Evolutionary conservation across 2,888 invertebrate species (phyloP).

Genomic region (Steinernema hermaphroditum): DNA sequence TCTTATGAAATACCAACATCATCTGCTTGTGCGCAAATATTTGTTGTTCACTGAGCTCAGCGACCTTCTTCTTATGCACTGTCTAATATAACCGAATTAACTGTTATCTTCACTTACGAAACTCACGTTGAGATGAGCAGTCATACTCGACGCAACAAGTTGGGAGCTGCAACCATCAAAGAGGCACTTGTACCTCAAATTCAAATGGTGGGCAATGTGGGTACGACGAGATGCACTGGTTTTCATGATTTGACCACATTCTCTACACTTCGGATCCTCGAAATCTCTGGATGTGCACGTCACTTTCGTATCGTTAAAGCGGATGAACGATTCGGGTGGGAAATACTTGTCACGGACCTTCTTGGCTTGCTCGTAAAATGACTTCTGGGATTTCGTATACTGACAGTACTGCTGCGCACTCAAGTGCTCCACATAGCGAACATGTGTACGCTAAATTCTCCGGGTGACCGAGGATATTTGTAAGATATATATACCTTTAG

Average conservation of each 20-base stretch:
- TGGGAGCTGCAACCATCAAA: background rate
- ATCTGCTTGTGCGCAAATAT: background rate
- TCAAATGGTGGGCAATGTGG: background rate
- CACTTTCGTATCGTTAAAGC: background rate
- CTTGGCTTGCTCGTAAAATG: background rate
- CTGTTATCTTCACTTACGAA: background rate
- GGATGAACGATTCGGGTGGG: constrained; percentile 1
- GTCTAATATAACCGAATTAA: background rate
- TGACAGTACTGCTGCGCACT: background rate
- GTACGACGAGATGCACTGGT: background rate
- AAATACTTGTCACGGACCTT: background rate
- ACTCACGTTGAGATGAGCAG: too few species aligned
- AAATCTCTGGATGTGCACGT: background rate
- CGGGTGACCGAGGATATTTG: background rate
- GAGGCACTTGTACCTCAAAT: background rate
- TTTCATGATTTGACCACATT: background rate
- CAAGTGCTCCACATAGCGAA: background rate
- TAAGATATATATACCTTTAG: background rate
- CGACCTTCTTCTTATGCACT: background rate
- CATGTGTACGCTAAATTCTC: background rate
- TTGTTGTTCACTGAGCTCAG: background rate
- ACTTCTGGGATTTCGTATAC: too few species aligned
- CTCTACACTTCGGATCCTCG: background rate
- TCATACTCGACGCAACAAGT: too few species aligned
- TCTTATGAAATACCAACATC: background rate